Percentiles rank a stretch among this genome's conserved stretches.
phyloP scores from a whole-genome alignment of 2,113 vertebrate species.

The Bufo gargarizans region DNA sequence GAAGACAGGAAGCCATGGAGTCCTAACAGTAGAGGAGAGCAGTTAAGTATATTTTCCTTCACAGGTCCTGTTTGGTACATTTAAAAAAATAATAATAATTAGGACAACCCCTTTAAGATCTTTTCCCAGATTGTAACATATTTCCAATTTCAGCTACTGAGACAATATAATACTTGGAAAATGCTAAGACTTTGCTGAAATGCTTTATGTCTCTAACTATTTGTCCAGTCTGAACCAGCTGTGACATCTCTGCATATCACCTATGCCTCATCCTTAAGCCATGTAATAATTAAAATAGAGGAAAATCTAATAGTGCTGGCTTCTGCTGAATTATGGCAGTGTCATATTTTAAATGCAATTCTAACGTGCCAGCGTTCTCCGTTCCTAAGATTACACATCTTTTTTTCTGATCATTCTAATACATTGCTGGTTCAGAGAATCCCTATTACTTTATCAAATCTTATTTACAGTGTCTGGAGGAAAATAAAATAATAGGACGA shows the following conservation, averaged over 20 bases:
- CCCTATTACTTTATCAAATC: constrained; percentile 52
- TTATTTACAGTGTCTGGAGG: constrained; percentile 44
- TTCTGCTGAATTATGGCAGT: constrained; percentile 12
- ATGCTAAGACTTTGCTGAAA: not conserved
- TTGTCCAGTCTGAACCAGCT: not conserved
- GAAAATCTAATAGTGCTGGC: constrained; percentile 9
- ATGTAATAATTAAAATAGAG: not conserved
- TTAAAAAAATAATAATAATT: too few species aligned
- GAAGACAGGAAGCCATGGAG: too few species aligned
- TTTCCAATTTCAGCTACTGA: not conserved
- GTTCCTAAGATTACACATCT: constrained; percentile 32
- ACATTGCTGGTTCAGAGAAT: constrained; percentile 40
- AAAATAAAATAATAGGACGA: constrained; percentile 47
- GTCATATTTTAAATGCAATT: constrained; percentile 28
- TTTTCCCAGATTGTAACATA: not conserved
- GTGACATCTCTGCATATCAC: not conserved
- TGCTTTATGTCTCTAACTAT: not conserved
- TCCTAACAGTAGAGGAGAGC: too few species aligned
- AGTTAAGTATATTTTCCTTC: too few species aligned
- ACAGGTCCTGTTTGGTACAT: too few species aligned
- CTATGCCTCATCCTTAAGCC: not conserved
- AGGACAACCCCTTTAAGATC: not conserved
- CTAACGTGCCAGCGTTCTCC: not conserved
- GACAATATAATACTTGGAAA: not conserved
- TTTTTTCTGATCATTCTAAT: constrained; percentile 42